Evolutionary conservation across 64 coral and sea anemone genomes (phyloP), one percentile per base, ranked within the genome.

Genomic region (Montipora capricornis): DNA sequence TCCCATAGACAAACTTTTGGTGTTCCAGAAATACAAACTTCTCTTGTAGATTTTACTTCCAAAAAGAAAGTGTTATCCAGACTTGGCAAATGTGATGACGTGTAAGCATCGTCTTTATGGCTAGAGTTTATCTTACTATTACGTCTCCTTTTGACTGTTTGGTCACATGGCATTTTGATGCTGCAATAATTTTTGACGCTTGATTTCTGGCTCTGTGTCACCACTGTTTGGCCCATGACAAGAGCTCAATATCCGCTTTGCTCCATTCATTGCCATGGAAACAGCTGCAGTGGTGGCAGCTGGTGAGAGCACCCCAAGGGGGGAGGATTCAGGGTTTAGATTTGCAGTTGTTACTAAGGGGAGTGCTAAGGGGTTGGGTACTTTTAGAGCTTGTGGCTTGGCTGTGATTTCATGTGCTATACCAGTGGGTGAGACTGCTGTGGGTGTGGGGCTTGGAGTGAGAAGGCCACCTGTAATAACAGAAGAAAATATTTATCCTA

Each of bases 251-350:
- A 88, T 26, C 44, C 98, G 95, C 80, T 99, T 99, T 5, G 92
- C 98, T 89, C 89, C 93, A 90, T 96, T 99, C 98, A 99, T 99
- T 86, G 93, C 98, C 75, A 96, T 89, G 59, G 95, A 96, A 16
- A 99, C 95, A 85, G 98, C 98, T 57, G 98, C 98, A 77, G 95
- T 99, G 64, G 98, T 99, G 61, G 98, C 98, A 91, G 95, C 92
- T 53, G 98, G 98, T 13, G 98, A 99, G 13, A 99, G 87, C 58
- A 99, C 87, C 5, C 98, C 98, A 52, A 99, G 88, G 6, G 98
- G 98, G 16, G 98, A 99, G 22, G 98, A 92, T 44, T 99, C 98
- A 79, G 98, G 95, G 71, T 95, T 99, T 8, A 99, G 80, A 22
- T 95, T 93, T 75, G 85, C 87, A 75, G 92, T 91, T 14, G 82